Base-by-base conservation (phyloP, 2,888 invertebrate genomes). In the Bembecia ichneumoniformis region DNA sequence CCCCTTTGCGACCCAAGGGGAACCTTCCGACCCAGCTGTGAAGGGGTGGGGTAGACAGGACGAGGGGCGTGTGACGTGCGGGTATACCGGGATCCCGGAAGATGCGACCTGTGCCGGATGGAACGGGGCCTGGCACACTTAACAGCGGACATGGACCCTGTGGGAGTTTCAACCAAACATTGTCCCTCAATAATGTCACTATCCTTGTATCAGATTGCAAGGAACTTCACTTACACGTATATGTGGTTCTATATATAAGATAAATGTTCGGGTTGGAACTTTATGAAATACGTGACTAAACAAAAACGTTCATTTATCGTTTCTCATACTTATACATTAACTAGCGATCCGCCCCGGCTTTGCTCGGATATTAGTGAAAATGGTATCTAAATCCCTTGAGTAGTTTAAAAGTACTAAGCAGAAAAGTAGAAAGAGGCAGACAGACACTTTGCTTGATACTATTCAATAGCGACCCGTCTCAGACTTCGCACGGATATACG, bases 1-100 rank as follows among this genome's bases (percentile, higher is more conserved):
- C 73, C 62, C 79, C 82, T 77, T 80, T 74, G 61, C 82, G 80
- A 80, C 82, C 82, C 71, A 70, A 28, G 72, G 80, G 70, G 72
- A 62, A 78, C 82, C 77, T 80, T 74, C 61, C 82, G 80, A 80
- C 82, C 82, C 72, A 70, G 69, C 63, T 28, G 28, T 28, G 64
- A 59, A 55, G 54, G 56, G 55, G 67, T 62, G 65, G 58, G 63
- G 64, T 63, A n/a, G n/a, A n/a, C n/a, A n/a, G n/a, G n/a, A 64
- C 63, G 28, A 64, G 71, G 28, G 11, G 46, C 34, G 7, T 20
- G 34, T n/a, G 46, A 10, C 11, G 28, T n/a, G 46, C 28, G 46
- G 46, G 17, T 9, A 28, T 44, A 15, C 14, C 14, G 14, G 17
- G 46, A 20, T 46, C n/a, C 72, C 77, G 78, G 81, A 78, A 76